Base-by-base conservation (phyloP, 2,888 invertebrate genomes). In the Aleiodes leptofemur region DNA sequence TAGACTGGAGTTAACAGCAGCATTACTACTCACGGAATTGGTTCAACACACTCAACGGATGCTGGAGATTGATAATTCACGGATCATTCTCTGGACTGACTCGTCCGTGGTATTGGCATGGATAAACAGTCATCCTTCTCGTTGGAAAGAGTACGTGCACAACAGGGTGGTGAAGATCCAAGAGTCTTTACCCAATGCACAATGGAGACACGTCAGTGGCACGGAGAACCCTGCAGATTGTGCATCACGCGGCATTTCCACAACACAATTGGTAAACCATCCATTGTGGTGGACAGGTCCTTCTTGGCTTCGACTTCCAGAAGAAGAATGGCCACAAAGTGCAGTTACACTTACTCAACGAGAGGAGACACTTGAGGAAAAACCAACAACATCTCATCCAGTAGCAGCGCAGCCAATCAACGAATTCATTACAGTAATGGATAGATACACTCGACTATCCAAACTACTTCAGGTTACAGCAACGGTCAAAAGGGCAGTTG, bases 91-190 rank as follows among this genome's bases (percentile, higher is more conserved):
- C 4, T 79, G 73, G 79, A 80, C 84, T 0, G 83, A 83, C 69
- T 83, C 83, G 4, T 74, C 81, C 13, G 77, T 83, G n/a, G 79
- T 78, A 3, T 69, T 82, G 51, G 72, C 83, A 7, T 82, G 80
- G 81, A 72, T 82, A 0, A 76, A 68, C 3, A 66, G 77, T n/a
- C 77, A 81, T 14, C 82, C 83, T 13, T 75, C 73, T 8, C 73
- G 77, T 5, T 80, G 79, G 79, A 83, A 80, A 34, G 80, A 81
- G 0, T 85, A 83, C 61, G 76, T 85, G 0, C 79, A 78, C 0
- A 85, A 84, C 68, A 64, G 83, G 4, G 82, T 82, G 0, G 79
- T 83, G 3, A 81, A 82, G 48, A 83, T 85, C 4, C 76, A 82
- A 6, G 76, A 68, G 0, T 48, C 50, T 2, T 38, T 81, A 16